phyloP scores from a whole-genome alignment of 2,797 vertebrate species.

The Novumbra hubbsi region DNA sequence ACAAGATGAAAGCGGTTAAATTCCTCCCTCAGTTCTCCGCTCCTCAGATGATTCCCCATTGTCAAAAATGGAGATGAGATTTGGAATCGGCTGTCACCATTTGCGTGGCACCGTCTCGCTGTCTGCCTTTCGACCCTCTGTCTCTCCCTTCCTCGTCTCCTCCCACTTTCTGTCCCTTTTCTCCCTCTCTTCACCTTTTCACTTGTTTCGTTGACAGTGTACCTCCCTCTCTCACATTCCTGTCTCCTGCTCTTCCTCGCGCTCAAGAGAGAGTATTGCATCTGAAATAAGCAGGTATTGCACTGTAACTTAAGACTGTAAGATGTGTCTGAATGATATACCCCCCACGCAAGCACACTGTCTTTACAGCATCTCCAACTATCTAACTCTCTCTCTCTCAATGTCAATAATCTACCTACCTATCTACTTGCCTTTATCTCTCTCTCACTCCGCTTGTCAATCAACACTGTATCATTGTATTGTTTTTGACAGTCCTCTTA shows the following conservation, averaged over 20 bases:
- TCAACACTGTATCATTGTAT: constrained; percentile 23
- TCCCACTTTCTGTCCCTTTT: constrained; percentile 7
- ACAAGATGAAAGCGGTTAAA: constrained; percentile 80
- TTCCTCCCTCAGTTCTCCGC: constrained; percentile 76
- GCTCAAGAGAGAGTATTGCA: constrained; percentile 19
- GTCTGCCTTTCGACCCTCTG: constrained; percentile 12
- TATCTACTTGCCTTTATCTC: not conserved
- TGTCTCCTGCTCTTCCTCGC: constrained; percentile 21
- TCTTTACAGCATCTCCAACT: constrained; percentile 31
- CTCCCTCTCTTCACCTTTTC: not conserved
- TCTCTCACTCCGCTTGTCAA: constrained; percentile 44
- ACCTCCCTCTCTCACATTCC: not conserved
- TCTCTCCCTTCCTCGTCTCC: constrained; percentile 25
- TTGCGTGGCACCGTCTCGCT: constrained; percentile 59
- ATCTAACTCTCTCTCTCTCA: constrained; percentile 16
- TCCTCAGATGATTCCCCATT: constrained; percentile 78
- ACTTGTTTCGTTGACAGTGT: not conserved
- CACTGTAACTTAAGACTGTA: not conserved
- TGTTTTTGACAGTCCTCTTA: not conserved
- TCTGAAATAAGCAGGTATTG: not conserved
- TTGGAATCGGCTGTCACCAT: constrained; percentile 76
- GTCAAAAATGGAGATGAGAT: constrained; percentile 82
- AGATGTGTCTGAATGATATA: not conserved
- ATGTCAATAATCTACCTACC: not conserved
- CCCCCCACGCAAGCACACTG: not conserved